Evolutionary conservation across 2,888 invertebrate genomes (phyloP).

Genomic region (Hydroisotoma schaefferi): DNA sequence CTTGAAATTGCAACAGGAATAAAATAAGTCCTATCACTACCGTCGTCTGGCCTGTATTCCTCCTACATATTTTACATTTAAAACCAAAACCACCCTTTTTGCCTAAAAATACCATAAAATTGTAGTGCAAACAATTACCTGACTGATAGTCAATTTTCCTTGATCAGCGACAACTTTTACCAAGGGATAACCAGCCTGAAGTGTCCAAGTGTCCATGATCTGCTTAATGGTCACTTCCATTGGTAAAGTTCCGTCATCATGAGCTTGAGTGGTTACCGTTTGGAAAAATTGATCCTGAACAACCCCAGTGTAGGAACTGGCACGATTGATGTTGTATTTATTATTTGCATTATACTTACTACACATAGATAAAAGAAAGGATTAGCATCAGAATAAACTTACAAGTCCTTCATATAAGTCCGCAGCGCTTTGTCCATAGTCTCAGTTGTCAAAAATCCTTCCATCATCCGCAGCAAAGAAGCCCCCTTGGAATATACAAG

Average conservation of each 20-base stretch:
- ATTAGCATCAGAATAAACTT: conserved; percentile 13
- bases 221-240: conserved; percentile 57
- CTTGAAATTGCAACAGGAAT: conserved; percentile 37
- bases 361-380: neutral
- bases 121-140: conserved; percentile 1
- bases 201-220: conserved; percentile 70
- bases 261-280: conserved; percentile 53
- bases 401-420: conserved; percentile 51
- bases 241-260: conserved; percentile 50
- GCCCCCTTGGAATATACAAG: conserved; percentile 52
- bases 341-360: neutral
- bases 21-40: conserved; percentile 25
- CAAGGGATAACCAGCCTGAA: conserved; percentile 67
- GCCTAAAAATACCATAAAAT: neutral
- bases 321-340: conserved; percentile 4
- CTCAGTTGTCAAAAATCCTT: conserved; percentile 56
- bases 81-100: neutral
- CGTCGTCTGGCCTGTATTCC: conserved; percentile 19
- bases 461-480: conserved; percentile 60
- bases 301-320: conserved; percentile 57
- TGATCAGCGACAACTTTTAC: conserved; percentile 54
- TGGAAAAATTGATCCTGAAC: conserved; percentile 66
- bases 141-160: neutral
- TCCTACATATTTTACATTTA: conserved; percentile 8
- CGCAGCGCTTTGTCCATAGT: conserved; percentile 59